Conservation (phyloP, 2,797 vertebrate species). For the Centroberyx gerrardi region DNA sequence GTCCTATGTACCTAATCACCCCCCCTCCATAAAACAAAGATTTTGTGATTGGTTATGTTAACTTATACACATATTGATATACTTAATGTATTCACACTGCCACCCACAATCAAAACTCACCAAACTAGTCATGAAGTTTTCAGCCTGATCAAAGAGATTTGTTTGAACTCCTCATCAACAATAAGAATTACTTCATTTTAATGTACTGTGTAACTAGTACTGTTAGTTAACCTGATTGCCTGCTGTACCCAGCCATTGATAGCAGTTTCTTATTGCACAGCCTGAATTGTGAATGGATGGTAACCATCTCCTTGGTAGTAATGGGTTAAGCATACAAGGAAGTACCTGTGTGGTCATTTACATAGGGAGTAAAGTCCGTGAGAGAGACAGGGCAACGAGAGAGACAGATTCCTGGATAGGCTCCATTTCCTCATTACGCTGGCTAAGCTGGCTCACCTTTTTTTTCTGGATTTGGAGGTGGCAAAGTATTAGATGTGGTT, state of each 20-base stretch:
- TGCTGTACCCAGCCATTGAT: neutral
- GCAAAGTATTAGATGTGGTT: neutral
- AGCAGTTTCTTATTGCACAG: neutral
- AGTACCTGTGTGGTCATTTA: constrained; percentile 71
- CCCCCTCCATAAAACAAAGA: neutral
- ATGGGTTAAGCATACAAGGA: constrained; percentile 82
- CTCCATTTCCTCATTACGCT: constrained; percentile 45
- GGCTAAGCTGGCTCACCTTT: constrained; percentile 13
- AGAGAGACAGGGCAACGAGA: constrained; percentile 36
- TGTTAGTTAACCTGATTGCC: neutral
- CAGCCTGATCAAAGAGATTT: neutral
- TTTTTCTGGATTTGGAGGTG: constrained; percentile 10
- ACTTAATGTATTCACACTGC: neutral
- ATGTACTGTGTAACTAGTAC: neutral
- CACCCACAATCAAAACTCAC: neutral
- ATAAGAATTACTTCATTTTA: neutral
- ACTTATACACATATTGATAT: neutral
- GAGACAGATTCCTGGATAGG: constrained; percentile 43
- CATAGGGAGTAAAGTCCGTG: constrained; percentile 80
- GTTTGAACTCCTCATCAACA: neutral
- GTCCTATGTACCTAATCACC: neutral
- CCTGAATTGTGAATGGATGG: constrained; percentile 1
- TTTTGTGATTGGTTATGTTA: no score
- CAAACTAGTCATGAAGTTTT: neutral
- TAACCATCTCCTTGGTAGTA: constrained; percentile 31